A percentile compares a stretch with the other conserved stretches of the same genome.
Evolutionary conservation across 2,797 vertebrate genomes (phyloP).

Genomic region (Austrolebias charrua): DNA sequence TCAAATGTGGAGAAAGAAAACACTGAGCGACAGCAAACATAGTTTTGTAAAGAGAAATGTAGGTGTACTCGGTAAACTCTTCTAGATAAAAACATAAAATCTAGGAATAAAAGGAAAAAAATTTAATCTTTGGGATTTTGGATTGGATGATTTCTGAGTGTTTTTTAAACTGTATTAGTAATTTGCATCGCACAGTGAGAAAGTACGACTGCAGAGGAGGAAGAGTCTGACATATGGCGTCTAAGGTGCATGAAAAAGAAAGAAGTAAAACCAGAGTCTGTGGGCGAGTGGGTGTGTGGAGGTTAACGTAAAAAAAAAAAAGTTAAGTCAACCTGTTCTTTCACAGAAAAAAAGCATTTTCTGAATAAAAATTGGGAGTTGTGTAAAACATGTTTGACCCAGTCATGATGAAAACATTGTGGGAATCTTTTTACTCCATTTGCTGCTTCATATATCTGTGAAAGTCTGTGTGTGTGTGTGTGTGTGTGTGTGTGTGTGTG

Average conservation of each 20-base stretch:
- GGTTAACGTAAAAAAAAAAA: conserved; percentile 8
- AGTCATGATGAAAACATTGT: conserved; percentile 43
- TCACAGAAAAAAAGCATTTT: neutral
- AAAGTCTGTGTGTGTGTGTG: neutral
- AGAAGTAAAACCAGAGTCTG: conserved; percentile 38
- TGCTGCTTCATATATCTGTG: conserved; percentile 54
- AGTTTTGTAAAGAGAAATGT: neutral
- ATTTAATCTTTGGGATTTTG: conserved; percentile 5
- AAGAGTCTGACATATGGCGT: conserved; percentile 1
- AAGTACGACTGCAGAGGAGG: neutral
- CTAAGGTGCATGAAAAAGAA: conserved; percentile 34
- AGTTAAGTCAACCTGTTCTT: conserved; percentile 25
- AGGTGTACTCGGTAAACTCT: neutral
- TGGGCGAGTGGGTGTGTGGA: conserved; percentile 14
- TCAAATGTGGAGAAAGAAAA: no score
- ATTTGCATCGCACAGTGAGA: neutral
- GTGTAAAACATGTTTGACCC: conserved; percentile 26
- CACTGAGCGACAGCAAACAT: neutral
- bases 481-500: conserved; percentile 43
- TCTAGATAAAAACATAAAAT: neutral
- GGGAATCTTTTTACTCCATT: conserved; percentile 48
- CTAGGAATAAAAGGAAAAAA: conserved; percentile 3
- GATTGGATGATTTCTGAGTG: neutral
- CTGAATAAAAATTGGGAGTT: conserved; percentile 26
- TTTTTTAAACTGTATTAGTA: neutral